Evolutionary conservation across 1,140 invertebrate species (phyloP).

Genomic region (Bombus affinis): DNA sequence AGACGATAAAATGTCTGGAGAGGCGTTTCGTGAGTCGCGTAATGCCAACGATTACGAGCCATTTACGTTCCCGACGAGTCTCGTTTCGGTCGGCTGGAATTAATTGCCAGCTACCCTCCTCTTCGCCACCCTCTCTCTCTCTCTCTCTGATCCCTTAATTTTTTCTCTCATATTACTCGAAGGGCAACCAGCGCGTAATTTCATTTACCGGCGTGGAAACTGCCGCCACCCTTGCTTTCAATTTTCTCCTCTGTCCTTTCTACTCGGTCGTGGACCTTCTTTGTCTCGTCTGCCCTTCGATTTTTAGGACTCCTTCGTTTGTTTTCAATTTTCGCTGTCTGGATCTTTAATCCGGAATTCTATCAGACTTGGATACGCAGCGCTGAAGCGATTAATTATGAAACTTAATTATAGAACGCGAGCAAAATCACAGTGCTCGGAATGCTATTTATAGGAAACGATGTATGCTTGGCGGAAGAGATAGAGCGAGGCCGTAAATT

Average conservation of each 20-base stretch:
- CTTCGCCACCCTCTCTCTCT: no score
- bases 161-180: slow-evolving; percentile 1
- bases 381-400: neutral
- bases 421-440: neutral
- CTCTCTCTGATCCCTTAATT: neutral
- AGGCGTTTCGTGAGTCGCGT: slow-evolving; percentile 2
- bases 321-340: neutral
- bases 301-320: neutral
- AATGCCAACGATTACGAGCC: slow-evolving; percentile 41
- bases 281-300: neutral
- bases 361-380: neutral
- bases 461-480: neutral
- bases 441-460: neutral
- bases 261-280: no score
- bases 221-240: neutral
- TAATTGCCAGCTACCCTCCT: slow-evolving; percentile 2
- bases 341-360: neutral
- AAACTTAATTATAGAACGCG: neutral
- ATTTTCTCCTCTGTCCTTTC: slow-evolving; percentile 2
- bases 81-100: slow-evolving; percentile 6
- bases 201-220: slow-evolving; percentile 2
- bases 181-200: slow-evolving; percentile 1
- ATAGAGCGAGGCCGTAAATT: neutral
- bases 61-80: slow-evolving; percentile 18
- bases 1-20: slow-evolving; percentile 36